phyloP scores from a whole-genome alignment of 2,797 vertebrate species.

The Poecilia picta region DNA sequence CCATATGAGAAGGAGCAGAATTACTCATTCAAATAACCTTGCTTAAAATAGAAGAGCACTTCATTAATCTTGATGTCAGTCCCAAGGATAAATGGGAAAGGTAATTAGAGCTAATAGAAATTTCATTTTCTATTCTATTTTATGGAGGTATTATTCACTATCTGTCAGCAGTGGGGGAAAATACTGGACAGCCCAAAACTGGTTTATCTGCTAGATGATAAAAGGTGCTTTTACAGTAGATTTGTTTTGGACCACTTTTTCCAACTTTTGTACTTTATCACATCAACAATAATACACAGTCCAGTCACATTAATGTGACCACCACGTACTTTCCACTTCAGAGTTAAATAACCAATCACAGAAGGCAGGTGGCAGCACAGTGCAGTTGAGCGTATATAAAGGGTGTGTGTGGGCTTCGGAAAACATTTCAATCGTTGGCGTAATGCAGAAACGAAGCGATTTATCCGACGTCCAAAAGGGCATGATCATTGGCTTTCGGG shows the following conservation, averaged over 20 bases:
- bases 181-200: constrained; percentile 37
- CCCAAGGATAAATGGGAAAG: constrained; percentile 74
- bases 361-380: too few species aligned
- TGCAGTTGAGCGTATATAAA: too few species aligned
- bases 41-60: constrained; percentile 81
- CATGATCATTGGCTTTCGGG: too few species aligned
- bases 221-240: constrained; percentile 23
- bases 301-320: too few species aligned
- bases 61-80: constrained; percentile 81
- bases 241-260: constrained; percentile 30
- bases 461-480: too few species aligned
- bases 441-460: too few species aligned
- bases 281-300: background rate
- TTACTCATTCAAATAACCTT: constrained; percentile 80
- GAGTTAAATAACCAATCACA: too few species aligned
- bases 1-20: constrained; percentile 66
- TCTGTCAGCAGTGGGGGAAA: constrained; percentile 49
- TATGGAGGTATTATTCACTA: constrained; percentile 67
- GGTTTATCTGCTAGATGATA: constrained; percentile 26
- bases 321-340: too few species aligned
- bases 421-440: too few species aligned
- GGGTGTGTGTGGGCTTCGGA: too few species aligned
- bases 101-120: constrained; percentile 82
- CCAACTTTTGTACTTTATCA: background rate
- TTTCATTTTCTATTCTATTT: constrained; percentile 73